Base-by-base conservation (phyloP, 2,113 vertebrate genomes). In the Lathamus discolor region DNA sequence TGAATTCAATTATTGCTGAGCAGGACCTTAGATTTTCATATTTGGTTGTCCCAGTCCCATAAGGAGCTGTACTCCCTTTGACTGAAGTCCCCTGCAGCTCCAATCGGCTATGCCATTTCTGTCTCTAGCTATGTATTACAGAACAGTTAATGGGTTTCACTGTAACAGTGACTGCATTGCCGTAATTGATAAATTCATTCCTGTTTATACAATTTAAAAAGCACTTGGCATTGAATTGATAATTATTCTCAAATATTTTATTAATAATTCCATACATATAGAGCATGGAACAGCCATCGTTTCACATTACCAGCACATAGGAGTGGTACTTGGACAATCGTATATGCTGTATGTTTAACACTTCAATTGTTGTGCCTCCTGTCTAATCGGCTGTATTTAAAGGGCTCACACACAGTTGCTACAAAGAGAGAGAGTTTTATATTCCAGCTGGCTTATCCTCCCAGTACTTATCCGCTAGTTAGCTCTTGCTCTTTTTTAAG, bases 381-480 rank as follows among this genome's bases (percentile, higher is more conserved):
- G 10, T 51, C 69, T 80, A 73, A 82, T 92, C 51, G 3, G 9
- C 31, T 73, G 48, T 35, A 88, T 91, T 93, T 88, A 88, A 95
- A 94, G 73, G 68, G 51, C 52, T 96, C 80, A 77, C 64, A 79
- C 28, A 68, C 25, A 39, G 66, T 73, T 88, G 25, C 35, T 84
- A 83, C 66, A 87, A 82, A 93, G 59, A 93, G 54, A 66, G 52
- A 37, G 62, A 80, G 49, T 66, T 93, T 94, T 93, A 85, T 95
- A 69, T 92, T 95, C 80, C 78, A 84, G 74, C 78, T 88, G 35
- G 88, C 68, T 97, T 95, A 95, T 90, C 93, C 49, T 88, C 37
- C 29, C 62, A n/a, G 46, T 92, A 81, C 77, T 96, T 95, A 96
- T 82, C 83, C 74, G 88, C 68, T 73, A 77, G 88, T 88, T 86